These are phyloP conservation scores for Alviniconcha strummeri DNA, from an alignment of 2,888 invertebrate species.

Conservation along the genomic window DNA sequence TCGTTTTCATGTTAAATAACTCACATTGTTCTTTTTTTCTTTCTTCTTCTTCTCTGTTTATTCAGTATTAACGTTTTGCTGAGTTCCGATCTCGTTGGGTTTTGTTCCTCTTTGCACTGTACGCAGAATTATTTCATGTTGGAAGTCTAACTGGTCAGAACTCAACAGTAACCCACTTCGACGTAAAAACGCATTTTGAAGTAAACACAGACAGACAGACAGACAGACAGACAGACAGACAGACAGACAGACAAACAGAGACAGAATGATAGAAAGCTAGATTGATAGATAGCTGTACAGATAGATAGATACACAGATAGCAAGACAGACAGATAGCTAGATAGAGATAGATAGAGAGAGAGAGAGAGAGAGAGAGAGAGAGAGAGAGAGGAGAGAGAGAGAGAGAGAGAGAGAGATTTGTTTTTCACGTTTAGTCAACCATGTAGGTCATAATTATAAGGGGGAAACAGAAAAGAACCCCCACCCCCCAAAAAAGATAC, in stretches of 20 bases:
- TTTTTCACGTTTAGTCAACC: not conserved
- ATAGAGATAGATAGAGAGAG: too few relatives aligned
- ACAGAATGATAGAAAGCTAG: not conserved
- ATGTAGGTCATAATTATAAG: too few relatives aligned
- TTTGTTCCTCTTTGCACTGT: not conserved
- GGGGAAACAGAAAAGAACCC: too few relatives aligned
- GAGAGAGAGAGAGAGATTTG: not conserved
- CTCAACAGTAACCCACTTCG: not conserved
- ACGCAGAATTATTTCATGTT: not conserved
- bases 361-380: not conserved
- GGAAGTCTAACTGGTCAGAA: not conserved
- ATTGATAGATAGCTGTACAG: not conserved
- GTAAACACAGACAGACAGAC: not conserved
- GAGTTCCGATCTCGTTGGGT: not conserved
- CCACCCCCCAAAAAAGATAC: not conserved
- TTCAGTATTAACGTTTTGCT: not conserved
- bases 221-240: slow-evolving; percentile 1
- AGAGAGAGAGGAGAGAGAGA: not conserved
- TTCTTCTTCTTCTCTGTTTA: not conserved
- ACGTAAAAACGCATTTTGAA: not conserved
- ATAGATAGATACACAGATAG: not conserved
- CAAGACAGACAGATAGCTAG: too few relatives aligned
- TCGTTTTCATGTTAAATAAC: too few relatives aligned
- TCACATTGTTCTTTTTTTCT: too few relatives aligned
- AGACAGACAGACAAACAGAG: not conserved